Conservation (phyloP, 1,140 invertebrate genomes). For the Zelostemma sp. region DNA sequence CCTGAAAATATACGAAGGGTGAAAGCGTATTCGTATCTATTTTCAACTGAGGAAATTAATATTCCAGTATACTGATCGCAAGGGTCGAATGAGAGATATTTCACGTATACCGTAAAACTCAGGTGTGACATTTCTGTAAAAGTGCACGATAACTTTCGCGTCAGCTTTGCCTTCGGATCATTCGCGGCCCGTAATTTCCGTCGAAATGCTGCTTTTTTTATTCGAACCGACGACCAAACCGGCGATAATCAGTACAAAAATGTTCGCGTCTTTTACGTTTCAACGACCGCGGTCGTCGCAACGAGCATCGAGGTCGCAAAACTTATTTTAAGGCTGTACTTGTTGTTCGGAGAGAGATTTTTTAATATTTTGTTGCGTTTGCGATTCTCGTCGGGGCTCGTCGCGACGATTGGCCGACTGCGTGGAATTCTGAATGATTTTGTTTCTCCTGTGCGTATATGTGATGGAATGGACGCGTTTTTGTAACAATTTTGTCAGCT, state of each 20-base stretch:
- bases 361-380: constrained; percentile 50
- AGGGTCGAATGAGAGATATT: constrained; percentile 57
- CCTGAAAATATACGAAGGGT: no score
- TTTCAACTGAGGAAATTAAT: constrained; percentile 33
- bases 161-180: constrained; percentile 49
- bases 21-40: no score
- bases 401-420: constrained; percentile 31
- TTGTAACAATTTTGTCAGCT: constrained; percentile 27
- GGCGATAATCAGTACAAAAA: constrained; percentile 1
- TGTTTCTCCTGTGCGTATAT: constrained; percentile 27
- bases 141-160: constrained; percentile 48
- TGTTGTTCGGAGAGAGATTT: constrained; percentile 45
- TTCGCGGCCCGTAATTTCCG: constrained; percentile 30
- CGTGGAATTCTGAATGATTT: constrained; percentile 28
- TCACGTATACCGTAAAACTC: constrained; percentile 70
- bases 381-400: constrained; percentile 21
- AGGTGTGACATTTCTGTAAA: constrained; percentile 62
- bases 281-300: constrained; percentile 24
- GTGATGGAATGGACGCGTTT: constrained; percentile 30
- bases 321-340: constrained; percentile 50
- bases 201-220: not conserved
- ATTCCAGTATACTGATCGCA: constrained; percentile 66
- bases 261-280: not conserved
- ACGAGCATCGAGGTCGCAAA: constrained; percentile 39
- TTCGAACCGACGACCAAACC: constrained; percentile 5